phyloP scores from a whole-genome alignment of 2,113 vertebrate species.

The Euleptes europaea region DNA sequence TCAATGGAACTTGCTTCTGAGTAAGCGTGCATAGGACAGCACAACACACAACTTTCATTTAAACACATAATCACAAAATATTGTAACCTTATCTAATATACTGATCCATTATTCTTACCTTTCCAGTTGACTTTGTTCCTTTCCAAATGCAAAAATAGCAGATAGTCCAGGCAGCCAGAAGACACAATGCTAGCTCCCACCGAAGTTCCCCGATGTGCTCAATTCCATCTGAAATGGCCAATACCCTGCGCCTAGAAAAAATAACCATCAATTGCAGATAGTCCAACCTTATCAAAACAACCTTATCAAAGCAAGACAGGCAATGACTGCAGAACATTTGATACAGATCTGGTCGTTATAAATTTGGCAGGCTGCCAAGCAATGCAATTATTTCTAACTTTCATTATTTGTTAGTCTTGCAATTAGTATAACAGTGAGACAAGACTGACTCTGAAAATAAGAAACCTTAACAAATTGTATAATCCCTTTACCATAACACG shows the following conservation, averaged over 20 bases:
- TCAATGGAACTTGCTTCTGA: neutral
- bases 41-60: neutral
- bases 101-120: conserved; percentile 77
- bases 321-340: neutral
- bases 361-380: neutral
- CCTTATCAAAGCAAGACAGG: neutral
- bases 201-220: conserved; percentile 92
- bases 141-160: conserved; percentile 99
- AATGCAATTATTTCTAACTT: neutral
- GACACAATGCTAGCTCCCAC: conserved; percentile 95
- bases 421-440: neutral
- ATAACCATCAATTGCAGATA: conserved; percentile 4
- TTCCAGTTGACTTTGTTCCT: conserved; percentile 97
- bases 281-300: neutral
- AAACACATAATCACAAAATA: neutral
- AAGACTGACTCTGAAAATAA: neutral
- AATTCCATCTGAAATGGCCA: conserved; percentile 93
- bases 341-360: neutral
- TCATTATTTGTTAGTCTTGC: neutral
- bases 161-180: conserved; percentile 95
- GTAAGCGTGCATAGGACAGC: neutral
- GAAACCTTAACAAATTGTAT: neutral
- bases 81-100: neutral
- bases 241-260: conserved; percentile 84
- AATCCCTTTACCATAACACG: neutral